Base-by-base conservation (phyloP, 2,797 vertebrate species). In the Enteromius trimaculatus region DNA sequence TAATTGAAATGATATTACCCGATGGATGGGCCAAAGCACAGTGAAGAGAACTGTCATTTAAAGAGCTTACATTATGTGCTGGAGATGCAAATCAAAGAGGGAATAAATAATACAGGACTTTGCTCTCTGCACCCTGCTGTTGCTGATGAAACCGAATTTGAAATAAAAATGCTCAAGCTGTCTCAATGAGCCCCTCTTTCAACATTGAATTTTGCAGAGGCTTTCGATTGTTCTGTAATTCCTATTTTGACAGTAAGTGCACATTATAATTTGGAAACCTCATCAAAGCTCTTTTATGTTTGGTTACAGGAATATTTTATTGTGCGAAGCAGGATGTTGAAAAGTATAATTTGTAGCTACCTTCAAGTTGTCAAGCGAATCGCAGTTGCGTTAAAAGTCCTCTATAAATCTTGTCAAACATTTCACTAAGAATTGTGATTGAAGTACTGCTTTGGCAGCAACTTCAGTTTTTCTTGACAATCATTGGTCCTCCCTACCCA, bases 1-100 rank as follows among this genome's bases (percentile, higher is more conserved):
- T 77, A 77, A 83, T 77, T 51, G 37, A 83, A 77, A 47, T 77
- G 2, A 42, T 58, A 79, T 85, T 81, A 82, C 37, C 64, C 62
- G 47, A 76, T 64, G 77, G 58, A 31, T 69, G 77, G 64, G 14
- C 10, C 11, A 51, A 76, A 55, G 29, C 47, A 1, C 23, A 55
- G 10, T 14, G 31, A 70, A 69, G 37, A 55, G 14, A 77, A 66
- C 55, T 64, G 55, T 64, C 37, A 37, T 65, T 21, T 76, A 77
- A 83, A 83, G 21, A 75, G 69, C 31, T 19, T 26, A 34, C 47
- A 80, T 55, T 58, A 65, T 44, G 70, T 19, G 49, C 51, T 37
- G 21, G 29, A 81, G 64, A 64, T 60, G 19, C 58, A 64, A 76
- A 83, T 80, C 53, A 70, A 76, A 80, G 26, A 19, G 34, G 26